phyloP scores from a whole-genome alignment of 2,797 vertebrate genomes.

The Macrochelys suwanniensis region DNA sequence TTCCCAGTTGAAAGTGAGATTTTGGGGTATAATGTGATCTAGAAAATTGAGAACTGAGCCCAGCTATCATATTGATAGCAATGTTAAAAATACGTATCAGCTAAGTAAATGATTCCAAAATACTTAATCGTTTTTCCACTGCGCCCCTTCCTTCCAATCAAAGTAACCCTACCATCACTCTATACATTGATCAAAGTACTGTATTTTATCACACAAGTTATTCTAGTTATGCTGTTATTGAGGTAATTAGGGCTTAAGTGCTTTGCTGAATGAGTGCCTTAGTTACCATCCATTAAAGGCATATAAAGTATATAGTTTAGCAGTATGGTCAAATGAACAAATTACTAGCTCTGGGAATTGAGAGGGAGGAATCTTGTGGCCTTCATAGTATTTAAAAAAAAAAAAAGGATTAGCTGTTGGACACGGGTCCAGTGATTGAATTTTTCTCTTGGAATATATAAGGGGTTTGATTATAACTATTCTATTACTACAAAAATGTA shows the following conservation, averaged over 20 bases:
- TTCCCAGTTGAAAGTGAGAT: neutral
- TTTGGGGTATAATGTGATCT: accelerated
- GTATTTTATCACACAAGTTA: neutral
- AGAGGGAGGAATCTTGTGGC: neutral
- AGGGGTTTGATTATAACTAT: neutral
- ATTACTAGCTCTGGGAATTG: neutral
- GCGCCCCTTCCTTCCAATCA: accelerated
- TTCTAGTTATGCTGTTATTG: neutral
- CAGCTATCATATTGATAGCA: neutral
- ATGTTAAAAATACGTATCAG: neutral
- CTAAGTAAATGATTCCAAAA: neutral
- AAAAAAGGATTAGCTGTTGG: neutral
- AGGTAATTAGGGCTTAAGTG: neutral
- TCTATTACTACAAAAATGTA: neutral
- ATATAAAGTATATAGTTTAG: neutral
- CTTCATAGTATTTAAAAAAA: neutral
- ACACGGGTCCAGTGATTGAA: neutral
- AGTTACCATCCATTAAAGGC: conserved; percentile 9
- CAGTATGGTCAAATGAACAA: neutral
- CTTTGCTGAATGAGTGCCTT: conserved; percentile 7
- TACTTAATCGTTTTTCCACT: neutral
- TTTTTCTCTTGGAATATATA: neutral
- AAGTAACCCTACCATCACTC: neutral
- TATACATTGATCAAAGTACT: neutral
- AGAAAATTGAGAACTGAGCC: neutral